Conservation (phyloP, 2,113 vertebrate species). For the Xiphias gladius region DNA sequence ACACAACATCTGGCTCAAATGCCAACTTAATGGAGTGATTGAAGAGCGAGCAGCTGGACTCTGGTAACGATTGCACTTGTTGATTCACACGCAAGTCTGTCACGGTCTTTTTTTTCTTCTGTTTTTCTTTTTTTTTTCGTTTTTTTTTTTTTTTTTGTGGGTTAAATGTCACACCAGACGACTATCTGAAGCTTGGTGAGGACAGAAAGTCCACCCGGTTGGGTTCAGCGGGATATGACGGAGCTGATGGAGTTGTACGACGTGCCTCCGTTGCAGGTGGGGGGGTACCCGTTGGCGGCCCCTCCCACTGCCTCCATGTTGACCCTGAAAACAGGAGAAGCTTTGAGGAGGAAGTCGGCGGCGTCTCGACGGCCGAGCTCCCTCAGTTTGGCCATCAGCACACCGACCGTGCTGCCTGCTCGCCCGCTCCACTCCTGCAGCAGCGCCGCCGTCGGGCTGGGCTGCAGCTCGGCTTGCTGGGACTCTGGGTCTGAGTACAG, state of each 20-base stretch:
- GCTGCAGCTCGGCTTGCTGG: constrained; percentile 68
- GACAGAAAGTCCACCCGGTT: neutral
- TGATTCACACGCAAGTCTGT: constrained; percentile 4
- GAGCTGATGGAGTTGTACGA: constrained; percentile 99
- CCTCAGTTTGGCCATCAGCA: constrained; percentile 92
- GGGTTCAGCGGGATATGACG: constrained; percentile 92
- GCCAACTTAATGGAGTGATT: constrained; percentile 11
- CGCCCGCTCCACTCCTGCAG: constrained; percentile 92
- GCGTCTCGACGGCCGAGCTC: constrained; percentile 96
- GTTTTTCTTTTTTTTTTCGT: neutral
- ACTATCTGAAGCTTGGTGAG: neutral
- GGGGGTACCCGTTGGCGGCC: constrained; percentile 88
- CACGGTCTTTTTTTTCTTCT: neutral
- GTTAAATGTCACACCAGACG: constrained; percentile 11
- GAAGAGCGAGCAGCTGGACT: constrained; percentile 50
- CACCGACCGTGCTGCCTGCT: constrained; percentile 91
- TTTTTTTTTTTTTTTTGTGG: neutral
- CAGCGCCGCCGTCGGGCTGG: constrained; percentile 92
- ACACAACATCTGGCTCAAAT: constrained; percentile 48
- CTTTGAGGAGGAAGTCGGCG: constrained; percentile 94
- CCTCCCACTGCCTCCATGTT: constrained; percentile 86
- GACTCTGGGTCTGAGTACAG: constrained; percentile 32
- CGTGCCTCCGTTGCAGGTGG: constrained; percentile 94
- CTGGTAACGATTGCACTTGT: constrained; percentile 68
- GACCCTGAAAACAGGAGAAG: constrained; percentile 93